Conservation (phyloP, 1,140 invertebrate genomes). For the Nephotettix cincticeps region DNA sequence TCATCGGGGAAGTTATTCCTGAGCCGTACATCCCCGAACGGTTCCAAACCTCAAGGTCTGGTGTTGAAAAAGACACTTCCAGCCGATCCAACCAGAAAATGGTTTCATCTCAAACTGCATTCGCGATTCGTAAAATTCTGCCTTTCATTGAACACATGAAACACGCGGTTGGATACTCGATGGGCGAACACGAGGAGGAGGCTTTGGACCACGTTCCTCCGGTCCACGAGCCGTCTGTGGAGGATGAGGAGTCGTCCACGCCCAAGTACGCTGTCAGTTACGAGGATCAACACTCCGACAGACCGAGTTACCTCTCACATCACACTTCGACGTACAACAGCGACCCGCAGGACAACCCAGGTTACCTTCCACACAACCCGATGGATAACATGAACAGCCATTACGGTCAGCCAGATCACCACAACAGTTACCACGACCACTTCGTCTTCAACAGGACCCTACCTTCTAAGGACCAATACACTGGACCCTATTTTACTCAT, state of each 20-base stretch:
- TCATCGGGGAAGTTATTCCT: slow-evolving; percentile 6
- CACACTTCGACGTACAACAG: neutral
- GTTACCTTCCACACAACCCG: too few relatives aligned
- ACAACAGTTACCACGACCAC: too few relatives aligned
- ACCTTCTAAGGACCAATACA: too few relatives aligned
- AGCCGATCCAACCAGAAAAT: neutral
- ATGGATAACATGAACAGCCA: too few relatives aligned
- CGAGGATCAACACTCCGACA: slow-evolving; percentile 1
- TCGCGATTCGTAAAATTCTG: neutral
- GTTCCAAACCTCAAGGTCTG: neutral
- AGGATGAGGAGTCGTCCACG: neutral
- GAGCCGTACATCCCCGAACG: slow-evolving; percentile 6
- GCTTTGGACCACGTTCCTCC: neutral
- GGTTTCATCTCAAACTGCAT: neutral
- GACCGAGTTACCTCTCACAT: neutral
- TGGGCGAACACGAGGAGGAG: neutral
- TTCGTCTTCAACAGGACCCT: too few relatives aligned
- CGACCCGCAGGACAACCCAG: neutral
- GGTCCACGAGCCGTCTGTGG: neutral
- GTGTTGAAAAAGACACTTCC: neutral
- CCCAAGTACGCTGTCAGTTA: neutral
- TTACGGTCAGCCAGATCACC: too few relatives aligned
- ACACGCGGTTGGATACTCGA: neutral
- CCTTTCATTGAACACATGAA: neutral
- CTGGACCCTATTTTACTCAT: too few relatives aligned